Percentiles rank a stretch among this genome's conserved stretches.
Conservation (phyloP, 2,113 vertebrate species). For the Meles meles region DNA sequence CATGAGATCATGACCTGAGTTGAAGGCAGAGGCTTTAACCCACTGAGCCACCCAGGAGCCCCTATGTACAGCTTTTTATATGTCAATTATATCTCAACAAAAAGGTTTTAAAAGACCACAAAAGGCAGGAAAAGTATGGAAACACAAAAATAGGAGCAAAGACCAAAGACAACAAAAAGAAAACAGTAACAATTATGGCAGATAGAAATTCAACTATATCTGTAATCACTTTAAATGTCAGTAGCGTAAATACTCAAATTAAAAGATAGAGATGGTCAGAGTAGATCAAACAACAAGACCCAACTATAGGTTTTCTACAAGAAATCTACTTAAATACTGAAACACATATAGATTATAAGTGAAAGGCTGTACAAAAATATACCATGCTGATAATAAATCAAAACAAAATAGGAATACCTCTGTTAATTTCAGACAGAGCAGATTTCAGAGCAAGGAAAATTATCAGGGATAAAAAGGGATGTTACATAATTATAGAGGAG, state of each 20-base stretch:
- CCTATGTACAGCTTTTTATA: background rate
- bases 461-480: background rate
- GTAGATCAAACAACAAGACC: background rate
- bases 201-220: background rate
- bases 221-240: background rate
- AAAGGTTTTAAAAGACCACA: background rate
- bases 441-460: background rate
- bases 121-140: background rate
- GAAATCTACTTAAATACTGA: background rate
- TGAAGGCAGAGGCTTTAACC: too few species aligned
- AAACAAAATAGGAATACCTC: background rate
- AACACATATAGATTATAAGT: background rate
- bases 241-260: background rate
- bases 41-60: too few species aligned
- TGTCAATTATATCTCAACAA: background rate
- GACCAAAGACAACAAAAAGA: background rate
- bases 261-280: background rate
- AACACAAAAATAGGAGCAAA: background rate
- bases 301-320: background rate
- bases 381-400: background rate
- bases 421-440: background rate
- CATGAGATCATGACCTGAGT: too few species aligned
- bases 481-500: background rate
- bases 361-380: background rate
- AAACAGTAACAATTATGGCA: background rate